These are phyloP conservation scores for Ischnura elegans DNA, from an alignment of 2,888 invertebrate species.

Conservation along the genomic window DNA sequence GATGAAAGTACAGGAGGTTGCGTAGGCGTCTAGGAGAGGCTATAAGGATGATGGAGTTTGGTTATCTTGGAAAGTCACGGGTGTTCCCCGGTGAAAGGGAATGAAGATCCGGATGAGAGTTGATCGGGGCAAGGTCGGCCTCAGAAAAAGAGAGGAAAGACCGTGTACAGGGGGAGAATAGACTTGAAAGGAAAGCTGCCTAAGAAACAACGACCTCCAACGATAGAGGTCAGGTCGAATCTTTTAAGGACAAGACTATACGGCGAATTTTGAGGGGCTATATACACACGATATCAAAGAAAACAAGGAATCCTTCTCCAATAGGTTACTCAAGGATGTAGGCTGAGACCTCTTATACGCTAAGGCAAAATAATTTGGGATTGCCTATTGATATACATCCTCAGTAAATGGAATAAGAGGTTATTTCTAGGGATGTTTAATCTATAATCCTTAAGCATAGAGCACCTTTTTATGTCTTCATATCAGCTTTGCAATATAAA, in stretches of 20 bases:
- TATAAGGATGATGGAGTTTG: conserved; percentile 16
- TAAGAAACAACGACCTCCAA: not conserved
- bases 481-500: no score
- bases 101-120: not conserved
- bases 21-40: not conserved
- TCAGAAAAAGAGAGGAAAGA: not conserved
- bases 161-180: not conserved
- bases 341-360: no score
- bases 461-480: no score
- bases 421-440: no score
- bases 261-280: no score
- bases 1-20: not conserved
- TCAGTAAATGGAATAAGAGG: no score
- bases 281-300: no score
- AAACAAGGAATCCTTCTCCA: no score
- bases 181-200: not conserved
- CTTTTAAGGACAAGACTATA: not conserved
- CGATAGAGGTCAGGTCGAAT: not conserved
- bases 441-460: no score
- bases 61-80: not conserved
- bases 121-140: not conserved
- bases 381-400: no score
- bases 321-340: no score
- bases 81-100: not conserved
- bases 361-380: no score